phyloP scores from a whole-genome alignment of 2,113 vertebrate genomes.

The Cephalopholis sonnerati region DNA sequence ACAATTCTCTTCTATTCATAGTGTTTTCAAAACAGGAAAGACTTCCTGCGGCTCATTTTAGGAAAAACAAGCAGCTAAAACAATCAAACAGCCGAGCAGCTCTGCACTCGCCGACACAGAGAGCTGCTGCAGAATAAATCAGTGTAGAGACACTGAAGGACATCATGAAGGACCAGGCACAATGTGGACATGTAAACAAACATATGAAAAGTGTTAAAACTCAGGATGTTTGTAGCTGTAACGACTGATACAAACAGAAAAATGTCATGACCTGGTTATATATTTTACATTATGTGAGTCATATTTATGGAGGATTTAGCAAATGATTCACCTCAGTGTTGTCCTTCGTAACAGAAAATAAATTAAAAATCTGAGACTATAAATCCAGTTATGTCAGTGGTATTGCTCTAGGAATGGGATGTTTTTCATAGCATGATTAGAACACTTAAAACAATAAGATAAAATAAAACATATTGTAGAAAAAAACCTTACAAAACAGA shows the following conservation, averaged over 20 bases:
- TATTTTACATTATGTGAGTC: no score
- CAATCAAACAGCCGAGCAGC: conserved; percentile 67
- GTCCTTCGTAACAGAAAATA: no score
- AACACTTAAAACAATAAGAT: no score
- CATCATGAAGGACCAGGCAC: neutral
- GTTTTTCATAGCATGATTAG: no score
- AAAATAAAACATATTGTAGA: no score
- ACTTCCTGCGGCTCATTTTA: conserved; percentile 83
- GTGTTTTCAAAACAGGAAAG: conserved; percentile 85
- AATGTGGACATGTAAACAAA: neutral
- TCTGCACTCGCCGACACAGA: conserved; percentile 22
- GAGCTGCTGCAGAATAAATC: conserved; percentile 22
- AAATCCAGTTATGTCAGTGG: no score
- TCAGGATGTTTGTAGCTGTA: neutral
- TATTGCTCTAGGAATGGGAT: no score
- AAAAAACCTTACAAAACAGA: no score
- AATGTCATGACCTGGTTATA: neutral
- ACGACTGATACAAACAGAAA: neutral
- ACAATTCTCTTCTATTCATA: conserved; percentile 77
- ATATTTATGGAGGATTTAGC: no score
- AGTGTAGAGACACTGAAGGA: conserved; percentile 13
- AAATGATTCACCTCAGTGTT: no score
- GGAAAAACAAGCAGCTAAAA: conserved; percentile 80
- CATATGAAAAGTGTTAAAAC: neutral
- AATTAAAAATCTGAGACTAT: no score